A percentile compares a stretch with the other conserved stretches of the same genome.
Conservation (phyloP, 2,113 vertebrate species). For the Onychostruthus taczanowskii region DNA sequence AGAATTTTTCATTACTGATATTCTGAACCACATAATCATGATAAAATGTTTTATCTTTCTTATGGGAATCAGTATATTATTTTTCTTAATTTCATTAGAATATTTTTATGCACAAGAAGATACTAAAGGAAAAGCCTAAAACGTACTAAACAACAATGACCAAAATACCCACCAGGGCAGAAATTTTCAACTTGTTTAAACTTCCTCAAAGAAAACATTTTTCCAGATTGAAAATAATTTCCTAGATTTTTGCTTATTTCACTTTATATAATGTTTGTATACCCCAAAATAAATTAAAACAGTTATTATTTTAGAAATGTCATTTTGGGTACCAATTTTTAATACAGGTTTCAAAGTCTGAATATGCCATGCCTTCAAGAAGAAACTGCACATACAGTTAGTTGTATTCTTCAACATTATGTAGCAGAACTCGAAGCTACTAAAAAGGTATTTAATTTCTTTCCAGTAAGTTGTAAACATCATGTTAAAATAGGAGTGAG, state of each 20-base stretch:
- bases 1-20: not conserved
- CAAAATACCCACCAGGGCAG: not conserved
- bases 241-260: not conserved
- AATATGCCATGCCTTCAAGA: slow-evolving; percentile 78
- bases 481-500: not conserved
- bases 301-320: not conserved
- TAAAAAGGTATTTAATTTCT: slow-evolving; percentile 69
- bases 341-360: slow-evolving; percentile 81
- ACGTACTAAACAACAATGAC: not conserved
- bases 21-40: not conserved
- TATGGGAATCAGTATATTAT: not conserved
- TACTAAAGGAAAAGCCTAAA: not conserved
- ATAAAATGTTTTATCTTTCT: not conserved
- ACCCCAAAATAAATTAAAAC: not conserved
- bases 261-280: not conserved
- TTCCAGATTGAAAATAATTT: not conserved
- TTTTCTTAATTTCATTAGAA: not conserved
- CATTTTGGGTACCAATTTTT: not conserved
- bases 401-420: slow-evolving; percentile 77
- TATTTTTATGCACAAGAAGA: not conserved
- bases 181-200: not conserved
- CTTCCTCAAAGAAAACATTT: not conserved
- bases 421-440: slow-evolving; percentile 76
- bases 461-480: not conserved
- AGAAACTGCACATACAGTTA: slow-evolving; percentile 63